Conservation (phyloP, 2,797 vertebrate species). For the Gephyroberyx darwinii region DNA sequence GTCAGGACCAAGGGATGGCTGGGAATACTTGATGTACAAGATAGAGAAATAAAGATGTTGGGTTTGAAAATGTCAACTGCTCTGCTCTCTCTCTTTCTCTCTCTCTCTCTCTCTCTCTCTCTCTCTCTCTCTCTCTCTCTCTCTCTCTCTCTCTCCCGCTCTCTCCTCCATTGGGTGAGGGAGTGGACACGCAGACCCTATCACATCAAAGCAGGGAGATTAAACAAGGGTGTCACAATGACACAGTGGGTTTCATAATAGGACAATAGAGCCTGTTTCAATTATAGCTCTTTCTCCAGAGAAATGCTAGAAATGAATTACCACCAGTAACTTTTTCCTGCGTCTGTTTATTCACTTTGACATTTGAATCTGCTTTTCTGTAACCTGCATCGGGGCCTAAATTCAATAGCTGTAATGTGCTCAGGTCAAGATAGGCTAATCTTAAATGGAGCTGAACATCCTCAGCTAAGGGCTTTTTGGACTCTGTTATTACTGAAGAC, state of each 20-base stretch:
- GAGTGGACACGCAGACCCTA: conserved; percentile 46
- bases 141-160: neutral
- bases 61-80: conserved; percentile 55
- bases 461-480: conserved; percentile 10
- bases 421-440: conserved; percentile 39
- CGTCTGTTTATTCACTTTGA: conserved; percentile 63
- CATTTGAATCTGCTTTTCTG: conserved; percentile 65
- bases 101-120: neutral
- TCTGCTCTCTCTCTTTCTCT: conserved; percentile 23
- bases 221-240: conserved; percentile 65
- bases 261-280: conserved; percentile 62
- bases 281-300: conserved; percentile 65
- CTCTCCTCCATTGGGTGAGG: conserved; percentile 32
- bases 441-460: conserved; percentile 41
- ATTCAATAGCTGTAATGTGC: conserved; percentile 54
- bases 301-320: conserved; percentile 54
- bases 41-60: conserved; percentile 39
- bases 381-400: conserved; percentile 37
- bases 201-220: conserved; percentile 56
- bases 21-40: conserved; percentile 40
- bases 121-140: too few relatives aligned
- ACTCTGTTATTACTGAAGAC: conserved; percentile 37
- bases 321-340: conserved; percentile 62
- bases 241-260: conserved; percentile 63
- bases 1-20: conserved; percentile 2